A percentile compares a stretch with the other conserved stretches of the same genome.
Evolutionary conservation across 2,888 invertebrate genomes (phyloP).

Genomic region (Acanthopleura granulata): DNA sequence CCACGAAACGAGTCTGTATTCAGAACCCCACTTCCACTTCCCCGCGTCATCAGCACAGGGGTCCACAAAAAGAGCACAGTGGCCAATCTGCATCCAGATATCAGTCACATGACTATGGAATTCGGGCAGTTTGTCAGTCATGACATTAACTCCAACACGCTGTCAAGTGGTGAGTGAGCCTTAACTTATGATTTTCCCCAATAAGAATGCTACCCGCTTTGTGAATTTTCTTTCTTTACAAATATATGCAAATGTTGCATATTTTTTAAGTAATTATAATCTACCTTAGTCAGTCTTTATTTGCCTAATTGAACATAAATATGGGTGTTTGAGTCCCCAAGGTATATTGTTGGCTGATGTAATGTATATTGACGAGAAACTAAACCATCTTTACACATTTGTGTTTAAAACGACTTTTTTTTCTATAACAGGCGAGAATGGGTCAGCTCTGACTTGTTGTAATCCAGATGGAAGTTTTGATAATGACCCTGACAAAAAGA

Average conservation of each 20-base stretch:
- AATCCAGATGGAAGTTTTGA: background rate
- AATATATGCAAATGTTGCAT: too few relatives aligned
- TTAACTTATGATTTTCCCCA: too few relatives aligned
- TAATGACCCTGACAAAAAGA: background rate
- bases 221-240: too few relatives aligned
- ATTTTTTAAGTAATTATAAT: too few relatives aligned
- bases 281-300: too few relatives aligned
- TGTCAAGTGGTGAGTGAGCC: conserved; percentile 26
- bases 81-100: conserved; percentile 13
- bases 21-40: conserved; percentile 26
- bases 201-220: too few relatives aligned
- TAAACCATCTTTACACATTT: too few relatives aligned
- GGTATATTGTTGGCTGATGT: too few relatives aligned
- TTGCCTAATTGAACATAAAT: too few relatives aligned
- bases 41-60: conserved; percentile 31
- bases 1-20: conserved; percentile 28
- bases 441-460: background rate
- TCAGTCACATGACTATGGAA: conserved; percentile 38
- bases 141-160: conserved; percentile 36
- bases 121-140: conserved; percentile 41
- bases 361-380: too few relatives aligned
- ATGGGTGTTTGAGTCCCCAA: too few relatives aligned
- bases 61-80: conserved; percentile 27
- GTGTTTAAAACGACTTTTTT: background rate
- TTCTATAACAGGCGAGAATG: background rate